phyloP scores from a whole-genome alignment of 2,888 invertebrate species.

The Caenorhabditis sp. region DNA sequence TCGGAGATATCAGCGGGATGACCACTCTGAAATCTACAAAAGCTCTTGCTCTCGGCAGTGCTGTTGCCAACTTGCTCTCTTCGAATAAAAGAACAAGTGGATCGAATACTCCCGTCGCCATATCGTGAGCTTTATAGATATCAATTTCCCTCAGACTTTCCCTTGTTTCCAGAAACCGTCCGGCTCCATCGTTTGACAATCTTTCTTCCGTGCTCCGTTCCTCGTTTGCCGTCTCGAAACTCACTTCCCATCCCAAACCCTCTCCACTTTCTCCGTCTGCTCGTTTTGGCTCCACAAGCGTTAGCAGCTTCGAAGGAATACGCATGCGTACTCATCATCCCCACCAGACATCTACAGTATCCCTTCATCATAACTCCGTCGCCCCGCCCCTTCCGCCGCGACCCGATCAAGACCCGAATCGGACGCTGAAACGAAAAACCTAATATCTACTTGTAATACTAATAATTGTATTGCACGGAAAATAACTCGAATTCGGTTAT shows the following conservation, averaged over 20 bases:
- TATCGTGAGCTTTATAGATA: constrained; percentile 12
- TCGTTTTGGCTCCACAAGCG: no score
- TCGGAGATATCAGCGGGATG: constrained; percentile 51
- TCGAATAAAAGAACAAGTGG: constrained; percentile 55
- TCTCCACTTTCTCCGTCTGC: constrained; percentile 8
- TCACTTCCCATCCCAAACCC: constrained; percentile 10
- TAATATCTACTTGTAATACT: neutral
- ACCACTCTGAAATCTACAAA: constrained; percentile 49
- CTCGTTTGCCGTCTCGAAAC: constrained; percentile 33
- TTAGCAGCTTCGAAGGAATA: constrained; percentile 38
- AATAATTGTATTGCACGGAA: neutral
- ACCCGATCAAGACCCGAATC: constrained; percentile 35
- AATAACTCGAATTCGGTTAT: neutral
- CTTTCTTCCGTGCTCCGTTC: constrained; percentile 51
- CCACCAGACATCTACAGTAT: constrained; percentile 24
- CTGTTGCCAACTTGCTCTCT: constrained; percentile 37
- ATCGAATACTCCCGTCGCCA: constrained; percentile 14
- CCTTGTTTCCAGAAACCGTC: constrained; percentile 40
- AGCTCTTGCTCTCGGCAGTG: constrained; percentile 27
- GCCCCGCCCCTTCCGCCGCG: constrained; percentile 54
- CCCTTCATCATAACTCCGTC: constrained; percentile 2
- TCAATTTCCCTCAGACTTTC: neutral
- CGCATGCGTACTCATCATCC: constrained; percentile 49
- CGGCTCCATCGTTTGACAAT: constrained; percentile 51
- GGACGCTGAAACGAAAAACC: constrained; percentile 49